Base-by-base conservation (phyloP, 2,113 vertebrate genomes). In the Hucho hucho region DNA sequence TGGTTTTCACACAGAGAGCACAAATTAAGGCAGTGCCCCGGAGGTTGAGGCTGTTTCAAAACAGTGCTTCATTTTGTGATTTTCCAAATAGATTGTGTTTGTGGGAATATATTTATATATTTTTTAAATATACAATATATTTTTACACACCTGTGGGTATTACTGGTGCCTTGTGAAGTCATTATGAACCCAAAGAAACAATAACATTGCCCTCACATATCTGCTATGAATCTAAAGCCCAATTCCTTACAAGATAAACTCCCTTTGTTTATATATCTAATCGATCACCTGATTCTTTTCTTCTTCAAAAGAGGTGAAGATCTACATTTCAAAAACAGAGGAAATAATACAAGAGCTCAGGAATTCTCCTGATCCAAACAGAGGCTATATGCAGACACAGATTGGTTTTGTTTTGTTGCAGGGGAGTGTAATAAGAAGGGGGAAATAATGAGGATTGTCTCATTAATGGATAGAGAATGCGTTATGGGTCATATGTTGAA, bases 391-490 rank as follows among this genome's bases (percentile, higher is more conserved):
- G 58, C 7, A 46, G 85, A 86, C 76, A 73, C 79, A 85, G 86
- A 90, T 84, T 80, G 86, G 88, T 89, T 87, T 81, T 79, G 83
- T 88, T 87, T 81, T 84, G 78, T 83, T 78, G 83, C n/a, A 77
- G 74, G 25, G 72, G 72, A 70, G 65, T 25, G 61, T 79, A 85
- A 84, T 78, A 82, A 87, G 76, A 78, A 77, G 75, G 47, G 67
- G 64, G 28, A 83, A 84, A 84, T 84, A 86, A 89, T 79, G 81
- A 86, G 83, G 49, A 70, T 80, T 86, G 86, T 89, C 86, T 87
- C 76, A 80, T 88, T 89, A 90, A 81, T 82, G 88, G 83, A 80
- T 74, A 24, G 75, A 77, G 71, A 82, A 86, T 76, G 77, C 65
- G 84, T 85, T 78, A 82, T 75, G 68, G 84, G 81, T 89, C 83